Evolutionary conservation across 2,113 vertebrate species (phyloP).

Genomic region (Peromyscus leucopus): DNA sequence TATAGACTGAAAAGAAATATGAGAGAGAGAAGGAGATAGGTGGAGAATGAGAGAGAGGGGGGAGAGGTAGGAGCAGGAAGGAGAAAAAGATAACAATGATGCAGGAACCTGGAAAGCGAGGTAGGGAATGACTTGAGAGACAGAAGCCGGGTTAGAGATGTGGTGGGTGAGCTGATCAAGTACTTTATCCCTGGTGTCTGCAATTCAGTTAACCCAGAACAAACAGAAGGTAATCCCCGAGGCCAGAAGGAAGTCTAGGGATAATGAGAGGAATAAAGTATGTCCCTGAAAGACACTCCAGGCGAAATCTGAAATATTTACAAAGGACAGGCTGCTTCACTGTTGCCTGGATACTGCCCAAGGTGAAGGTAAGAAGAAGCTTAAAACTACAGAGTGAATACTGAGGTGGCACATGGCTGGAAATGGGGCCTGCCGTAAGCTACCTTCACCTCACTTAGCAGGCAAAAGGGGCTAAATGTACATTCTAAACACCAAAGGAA

Average conservation of each 20-base stretch:
- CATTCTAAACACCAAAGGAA: background rate
- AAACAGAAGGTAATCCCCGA: background rate
- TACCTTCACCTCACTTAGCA: background rate
- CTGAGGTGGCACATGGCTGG: background rate
- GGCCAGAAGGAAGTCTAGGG: background rate
- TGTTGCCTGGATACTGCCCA: background rate
- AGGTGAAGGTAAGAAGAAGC: background rate
- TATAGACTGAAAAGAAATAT: background rate
- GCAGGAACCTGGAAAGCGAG: background rate
- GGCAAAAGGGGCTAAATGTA: background rate
- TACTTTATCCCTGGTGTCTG: too few species aligned
- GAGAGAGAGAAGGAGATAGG: background rate
- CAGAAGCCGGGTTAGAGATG: background rate
- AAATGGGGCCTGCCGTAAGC: background rate
- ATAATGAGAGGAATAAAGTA: background rate
- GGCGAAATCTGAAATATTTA: background rate
- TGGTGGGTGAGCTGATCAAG: background rate
- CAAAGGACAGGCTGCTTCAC: background rate
- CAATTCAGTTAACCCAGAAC: background rate
- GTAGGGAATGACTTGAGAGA: background rate
- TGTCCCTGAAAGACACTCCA: background rate
- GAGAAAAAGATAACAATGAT: background rate
- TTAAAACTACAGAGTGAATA: background rate
- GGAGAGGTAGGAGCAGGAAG: accelerated
- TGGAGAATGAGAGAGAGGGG: accelerated